These are phyloP conservation scores for Yponomeuta cagnagella DNA, from an alignment of 2,888 invertebrate genomes.

Conservation along the genomic window DNA sequence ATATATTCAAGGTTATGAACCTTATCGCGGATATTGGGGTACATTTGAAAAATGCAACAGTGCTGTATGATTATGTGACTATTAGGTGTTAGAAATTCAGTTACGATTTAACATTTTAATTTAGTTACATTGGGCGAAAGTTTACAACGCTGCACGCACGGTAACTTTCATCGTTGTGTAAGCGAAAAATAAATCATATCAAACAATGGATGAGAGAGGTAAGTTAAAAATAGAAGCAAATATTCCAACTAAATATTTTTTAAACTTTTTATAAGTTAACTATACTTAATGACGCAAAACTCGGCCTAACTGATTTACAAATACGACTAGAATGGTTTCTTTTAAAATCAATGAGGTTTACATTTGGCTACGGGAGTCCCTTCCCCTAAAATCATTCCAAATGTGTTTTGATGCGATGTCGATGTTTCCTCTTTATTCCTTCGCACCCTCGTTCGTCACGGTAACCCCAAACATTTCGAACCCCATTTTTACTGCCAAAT, in stretches of 20 bases:
- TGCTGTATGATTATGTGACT: neutral
- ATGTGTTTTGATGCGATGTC: conserved; percentile 49
- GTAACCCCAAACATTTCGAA: conserved; percentile 51
- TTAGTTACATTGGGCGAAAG: conserved; percentile 67
- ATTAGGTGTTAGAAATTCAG: too few species aligned
- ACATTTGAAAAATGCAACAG: neutral
- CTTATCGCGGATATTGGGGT: neutral
- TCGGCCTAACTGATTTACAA: neutral
- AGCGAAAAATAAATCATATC: conserved; percentile 50
- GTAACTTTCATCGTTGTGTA: conserved; percentile 75
- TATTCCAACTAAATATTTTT: neutral
- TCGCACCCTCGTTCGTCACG: conserved; percentile 60
- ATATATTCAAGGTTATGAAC: conserved; percentile 13
- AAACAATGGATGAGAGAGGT: conserved; percentile 45
- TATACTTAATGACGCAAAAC: neutral
- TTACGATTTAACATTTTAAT: conserved; percentile 5
- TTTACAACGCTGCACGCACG: conserved; percentile 60
- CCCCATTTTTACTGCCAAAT: conserved; percentile 42
- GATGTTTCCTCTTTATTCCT: conserved; percentile 55
- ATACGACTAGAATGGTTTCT: conserved; percentile 13
- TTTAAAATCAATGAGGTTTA: conserved; percentile 17
- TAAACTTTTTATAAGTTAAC: neutral
- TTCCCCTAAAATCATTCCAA: conserved; percentile 37
- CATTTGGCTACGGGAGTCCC: conserved; percentile 24
- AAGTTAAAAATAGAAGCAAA: conserved; percentile 51